phyloP scores from a whole-genome alignment of 2,888 invertebrate species.

The Mythimna loreyi region DNA sequence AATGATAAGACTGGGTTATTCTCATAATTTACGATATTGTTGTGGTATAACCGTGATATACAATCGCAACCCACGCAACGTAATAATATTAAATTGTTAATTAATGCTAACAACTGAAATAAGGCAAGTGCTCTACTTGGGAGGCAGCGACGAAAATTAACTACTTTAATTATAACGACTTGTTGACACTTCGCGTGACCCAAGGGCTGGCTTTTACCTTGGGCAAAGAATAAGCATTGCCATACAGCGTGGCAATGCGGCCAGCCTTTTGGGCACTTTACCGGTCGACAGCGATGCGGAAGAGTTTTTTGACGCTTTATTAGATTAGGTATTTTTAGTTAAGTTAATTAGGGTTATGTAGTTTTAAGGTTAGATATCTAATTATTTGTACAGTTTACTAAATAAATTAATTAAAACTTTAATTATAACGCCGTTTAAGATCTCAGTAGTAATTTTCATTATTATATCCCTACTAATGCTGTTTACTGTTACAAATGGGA shows the following conservation, averaged over 20 bases:
- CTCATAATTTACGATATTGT: slow-evolving; percentile 63
- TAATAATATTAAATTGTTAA: slow-evolving; percentile 66
- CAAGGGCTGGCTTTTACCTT: too few species aligned
- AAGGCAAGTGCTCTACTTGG: slow-evolving; percentile 35
- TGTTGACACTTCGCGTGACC: too few species aligned
- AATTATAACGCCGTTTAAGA: slow-evolving; percentile 43
- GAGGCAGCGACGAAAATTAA: slow-evolving; percentile 37
- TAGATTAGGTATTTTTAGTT: too few species aligned
- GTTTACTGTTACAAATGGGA: slow-evolving; percentile 30
- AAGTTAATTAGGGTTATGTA: too few species aligned
- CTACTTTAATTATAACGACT: slow-evolving; percentile 39
- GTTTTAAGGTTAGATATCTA: too few species aligned
- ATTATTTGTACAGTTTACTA: too few species aligned
- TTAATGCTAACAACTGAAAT: slow-evolving; percentile 65
- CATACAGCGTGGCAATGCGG: too few species aligned
- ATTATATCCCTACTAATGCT: slow-evolving; percentile 36
- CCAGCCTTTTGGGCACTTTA: too few species aligned
- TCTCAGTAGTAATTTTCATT: slow-evolving; percentile 30
- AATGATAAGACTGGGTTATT: slow-evolving; percentile 46
- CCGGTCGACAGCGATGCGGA: too few species aligned
- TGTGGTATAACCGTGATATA: slow-evolving; percentile 65
- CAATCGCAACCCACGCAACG: slow-evolving; percentile 54
- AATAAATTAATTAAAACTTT: too few species aligned
- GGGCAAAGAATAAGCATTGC: too few species aligned
- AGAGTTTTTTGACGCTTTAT: too few species aligned